Evolutionary conservation across 2,888 invertebrate species (phyloP).

Genomic region (Parnassius apollo): DNA sequence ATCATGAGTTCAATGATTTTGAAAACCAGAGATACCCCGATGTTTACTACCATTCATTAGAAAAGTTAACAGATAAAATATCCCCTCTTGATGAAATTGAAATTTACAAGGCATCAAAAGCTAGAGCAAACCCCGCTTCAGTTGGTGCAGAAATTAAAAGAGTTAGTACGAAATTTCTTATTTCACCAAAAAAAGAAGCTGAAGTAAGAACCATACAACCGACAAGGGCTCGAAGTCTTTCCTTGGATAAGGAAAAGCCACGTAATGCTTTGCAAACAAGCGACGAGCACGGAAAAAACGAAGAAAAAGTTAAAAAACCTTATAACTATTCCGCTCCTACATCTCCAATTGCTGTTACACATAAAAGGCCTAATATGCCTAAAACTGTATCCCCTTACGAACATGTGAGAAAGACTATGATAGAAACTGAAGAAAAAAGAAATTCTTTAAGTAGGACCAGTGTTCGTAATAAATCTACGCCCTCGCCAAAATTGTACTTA

Average conservation of each 20-base stretch:
- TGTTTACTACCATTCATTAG: constrained; percentile 72
- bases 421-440: constrained; percentile 64
- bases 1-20: constrained; percentile 29
- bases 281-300: constrained; percentile 20
- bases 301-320: constrained; percentile 40
- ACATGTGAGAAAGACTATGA: constrained; percentile 63
- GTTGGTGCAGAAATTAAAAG: constrained; percentile 75
- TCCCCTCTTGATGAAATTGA: constrained; percentile 56
- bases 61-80: constrained; percentile 59
- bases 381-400: constrained; percentile 70
- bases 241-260: constrained; percentile 52
- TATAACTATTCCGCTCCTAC: constrained; percentile 76
- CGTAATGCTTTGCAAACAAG: constrained; percentile 16
- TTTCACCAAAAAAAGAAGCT: constrained; percentile 75
- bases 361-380: constrained; percentile 69
- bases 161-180: constrained; percentile 69
- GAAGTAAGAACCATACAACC: constrained; percentile 71
- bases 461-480: constrained; percentile 44
- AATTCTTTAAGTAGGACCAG: constrained; percentile 55
- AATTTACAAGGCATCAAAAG: constrained; percentile 59
- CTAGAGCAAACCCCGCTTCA: constrained; percentile 54
- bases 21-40: constrained; percentile 51
- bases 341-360: constrained; percentile 59
- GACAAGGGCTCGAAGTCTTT: constrained; percentile 66
- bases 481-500: constrained; percentile 43